Evolutionary conservation across 1,140 invertebrate species (phyloP), one percentile per base, ranked within the genome.

Genomic region (Chironomus striatipennis): DNA sequence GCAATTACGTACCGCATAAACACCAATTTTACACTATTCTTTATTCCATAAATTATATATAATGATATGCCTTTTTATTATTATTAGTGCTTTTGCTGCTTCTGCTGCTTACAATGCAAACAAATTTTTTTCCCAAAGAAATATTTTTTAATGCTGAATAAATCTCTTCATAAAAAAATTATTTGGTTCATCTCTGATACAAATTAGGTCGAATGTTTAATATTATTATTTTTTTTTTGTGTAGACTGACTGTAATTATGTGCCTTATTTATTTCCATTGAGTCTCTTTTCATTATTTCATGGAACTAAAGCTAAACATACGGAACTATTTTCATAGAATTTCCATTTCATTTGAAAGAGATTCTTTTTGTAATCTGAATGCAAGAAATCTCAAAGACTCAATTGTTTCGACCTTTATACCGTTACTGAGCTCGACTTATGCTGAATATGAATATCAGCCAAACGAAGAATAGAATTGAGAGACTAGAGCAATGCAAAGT

Each of bases 391-490:
- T 57, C 47, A 57, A 34, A 57, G 47, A 57, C 47, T 57, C 47
- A 57, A 57, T 57, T 57, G 47, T 57, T 57, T 57, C 47, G 47
- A 57, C 47, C 47, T 57, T 57, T 57, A 57, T 57, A 57, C 47
- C 47, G 47, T 57, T 57, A 57, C 12, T 4, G 47, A 12, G 47
- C 12, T 57, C 4, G 12, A 5, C 0, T 10, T 57, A 12, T n/a
- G n/a, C 12, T 57, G n/a, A 57, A n/a, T 57, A 57, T 57, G 47
- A 57, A n/a, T 57, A 57, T 57, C 47, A n/a, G n/a, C n/a, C n/a
- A 57, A 57, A n/a, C 47, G n/a, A 12, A 12, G 47, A 57, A 57
- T 57, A 15, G 5, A 34, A 34, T 34, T 34, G 24, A 34, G 24
- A 34, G 24, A 34, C 24, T 57, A 15, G 5, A 57, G 47, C 47